Evolutionary conservation across 2,888 invertebrate genomes (phyloP), one percentile per base, ranked within the genome.

Genomic region (Leptopilina drosophilae): DNA sequence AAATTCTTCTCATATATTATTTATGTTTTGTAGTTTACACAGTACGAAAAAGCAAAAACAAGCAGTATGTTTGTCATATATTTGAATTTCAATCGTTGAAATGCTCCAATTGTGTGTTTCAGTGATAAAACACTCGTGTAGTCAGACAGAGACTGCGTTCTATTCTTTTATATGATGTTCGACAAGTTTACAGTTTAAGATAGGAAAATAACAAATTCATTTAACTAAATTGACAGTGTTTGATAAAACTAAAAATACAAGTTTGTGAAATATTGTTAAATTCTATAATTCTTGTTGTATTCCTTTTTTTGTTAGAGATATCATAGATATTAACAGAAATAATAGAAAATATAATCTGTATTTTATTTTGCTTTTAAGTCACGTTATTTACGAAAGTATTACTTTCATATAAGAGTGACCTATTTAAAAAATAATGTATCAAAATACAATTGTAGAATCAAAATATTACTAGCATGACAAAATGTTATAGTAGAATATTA

Each of bases 81-180:
- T 40, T 64, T 64, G 64, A 64, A 64, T 64, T 64, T 64, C 64
- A 64, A 64, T 64, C 64, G 40, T 33, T 33, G 64, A 33, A 26
- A 26, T 26, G 14, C 64, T 33, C 14, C 14, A 73, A 33, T 33
- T 56, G 56, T 15, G 11, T 40, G 26, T 73, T 56, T 73, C 56
- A 73, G 73, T 73, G 73, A 73, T 40, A n/a, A 33, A 73, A 73
- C 33, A 9, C 33, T 56, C 33, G 9, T 33, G n/a, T 73, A 14
- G 56, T n/a, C 69, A 69, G 53, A 53, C 26, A 69, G 20, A 7
- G 20, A 26, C 3, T 62, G 62, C 20, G 49, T 62, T 62, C 62
- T 62, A 62, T 62, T 62, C 62, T 62, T 62, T 62, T 62, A 20
- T 62, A 62, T 20, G 62, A 9, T 62, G 15, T 7, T 8, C 62